Evolutionary conservation across 2,888 invertebrate species (phyloP).

Genomic region (Dascillus cervinus): DNA sequence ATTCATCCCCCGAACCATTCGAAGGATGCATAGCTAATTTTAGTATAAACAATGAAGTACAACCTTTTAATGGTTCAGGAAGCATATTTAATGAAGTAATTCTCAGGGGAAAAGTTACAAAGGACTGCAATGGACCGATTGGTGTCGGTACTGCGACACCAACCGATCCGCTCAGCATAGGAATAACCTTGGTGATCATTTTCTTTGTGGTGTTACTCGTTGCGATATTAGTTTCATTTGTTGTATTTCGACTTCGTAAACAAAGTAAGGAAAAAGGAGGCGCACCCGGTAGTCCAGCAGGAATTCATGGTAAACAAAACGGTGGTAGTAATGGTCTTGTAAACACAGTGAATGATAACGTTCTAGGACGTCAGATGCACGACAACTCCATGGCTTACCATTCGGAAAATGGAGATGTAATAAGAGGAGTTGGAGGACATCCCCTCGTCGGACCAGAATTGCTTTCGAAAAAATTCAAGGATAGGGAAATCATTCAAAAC

Average conservation of each 20-base stretch:
- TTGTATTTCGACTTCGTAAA: slow-evolving; percentile 83
- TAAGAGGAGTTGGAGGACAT: slow-evolving; percentile 66
- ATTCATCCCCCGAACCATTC: slow-evolving; percentile 55
- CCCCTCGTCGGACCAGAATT: slow-evolving; percentile 80
- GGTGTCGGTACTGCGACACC: slow-evolving; percentile 70
- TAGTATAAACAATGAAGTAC: slow-evolving; percentile 79
- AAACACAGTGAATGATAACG: slow-evolving; percentile 59
- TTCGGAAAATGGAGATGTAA: slow-evolving; percentile 65
- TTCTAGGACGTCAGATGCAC: slow-evolving; percentile 61
- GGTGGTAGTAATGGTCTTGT: slow-evolving; percentile 62
- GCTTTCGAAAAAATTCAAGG: slow-evolving; percentile 82
- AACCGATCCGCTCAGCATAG: slow-evolving; percentile 84
- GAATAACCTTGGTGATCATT: slow-evolving; percentile 86
- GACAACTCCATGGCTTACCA: slow-evolving; percentile 64
- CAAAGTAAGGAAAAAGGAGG: slow-evolving; percentile 81
- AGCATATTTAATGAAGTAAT: slow-evolving; percentile 66
- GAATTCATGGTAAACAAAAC: slow-evolving; percentile 71
- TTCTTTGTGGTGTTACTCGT: slow-evolving; percentile 87
- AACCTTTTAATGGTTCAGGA: slow-evolving; percentile 84
- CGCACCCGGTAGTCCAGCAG: slow-evolving; percentile 56
- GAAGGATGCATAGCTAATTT: slow-evolving; percentile 88
- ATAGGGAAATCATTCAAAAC: slow-evolving; percentile 65
- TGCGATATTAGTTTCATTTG: slow-evolving; percentile 82
- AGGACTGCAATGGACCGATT: slow-evolving; percentile 68
- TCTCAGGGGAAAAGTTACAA: slow-evolving; percentile 63